Evolutionary conservation across 2,888 invertebrate species (phyloP), one percentile per base, ranked within the genome.

Genomic region (Ptychoptera albimana): DNA sequence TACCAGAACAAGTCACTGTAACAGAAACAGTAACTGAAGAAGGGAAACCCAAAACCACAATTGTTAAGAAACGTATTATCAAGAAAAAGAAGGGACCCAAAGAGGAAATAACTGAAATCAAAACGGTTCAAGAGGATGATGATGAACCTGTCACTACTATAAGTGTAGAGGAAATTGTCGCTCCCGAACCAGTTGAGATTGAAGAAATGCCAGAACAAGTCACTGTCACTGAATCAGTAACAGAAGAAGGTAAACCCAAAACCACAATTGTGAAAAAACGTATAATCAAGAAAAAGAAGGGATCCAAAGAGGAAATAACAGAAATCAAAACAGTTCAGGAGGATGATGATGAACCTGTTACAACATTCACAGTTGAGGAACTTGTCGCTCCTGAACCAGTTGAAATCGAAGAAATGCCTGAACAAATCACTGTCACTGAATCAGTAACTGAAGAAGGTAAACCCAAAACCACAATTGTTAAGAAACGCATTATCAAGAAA

Each of bases 251-350:
- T 47, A 59, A n/a, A 55, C 53, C 56, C 0, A 59, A 44, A 12
- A 48, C 46, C 31, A 50, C 44, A 37, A 52, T 54, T 8, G 52
- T 55, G 12, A 60, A 58, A 36, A 61, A 56, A 39, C 53, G 60
- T 10, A 55, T 54, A 5, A 57, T 60, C 41, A 61, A 55, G 45
- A 63, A 60, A 53, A 55, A 53, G 4, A 60, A 50, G 50, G 66
- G 59, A 39, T 48, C 50, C 39, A 61, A 60, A 53, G 52, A 61
- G 34, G 60, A 67, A 51, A 52, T 61, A 10, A 65, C 63, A 2
- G 58, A 62, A 55, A 61, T 65, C 39, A 52, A 60, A 11, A 64
- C 63, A 2, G 55, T 63, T 12, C 56, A 57, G 48, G 59, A 64
- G 52, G 65, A 63, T 48, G 63, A 57, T 8, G 56, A 61, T 45